Evolutionary conservation across 2,113 vertebrate genomes (phyloP), one percentile per base, ranked within the genome.

Genomic region (Leptobrachium leishanense): DNA sequence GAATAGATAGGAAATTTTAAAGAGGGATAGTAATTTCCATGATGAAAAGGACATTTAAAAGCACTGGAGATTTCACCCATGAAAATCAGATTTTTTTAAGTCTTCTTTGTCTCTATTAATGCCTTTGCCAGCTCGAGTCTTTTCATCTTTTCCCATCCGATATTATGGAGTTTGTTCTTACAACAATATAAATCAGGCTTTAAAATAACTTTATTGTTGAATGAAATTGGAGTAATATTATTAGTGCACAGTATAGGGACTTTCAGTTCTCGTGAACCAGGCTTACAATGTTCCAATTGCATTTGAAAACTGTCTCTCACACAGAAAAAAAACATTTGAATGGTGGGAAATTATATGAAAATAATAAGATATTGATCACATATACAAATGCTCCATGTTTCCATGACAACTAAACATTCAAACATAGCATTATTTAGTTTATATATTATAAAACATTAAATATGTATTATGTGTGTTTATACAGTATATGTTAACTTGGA

Each of bases 61-160:
- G 77, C 77, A 67, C 69, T 73, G 44, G 70, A 72, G 69, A 67
- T 67, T 79, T 73, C 40, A 66, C 9, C 70, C 69, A 72, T 66
- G 69, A 65, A 79, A 78, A 78, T 63, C 62, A 42, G 46, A 66
- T 66, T 54, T 79, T 72, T 50, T 73, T 46, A 73, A 79, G 46
- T 54, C 67, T 78, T 73, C 46, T 73, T 72, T 73, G 77, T 73
- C 77, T 79, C 68, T 79, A 73, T 67, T 73, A 79, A 73, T 79
- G 77, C 54, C 70, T 79, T 72, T 31, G 41, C 69, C 40, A 57
- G 62, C 70, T 79, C 11, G 73, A 73, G 66, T 70, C 77, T 66
- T 79, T 79, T 73, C 77, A 79, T 79, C 77, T 73, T 67, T 73
- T 73, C 50, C 77, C 77, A 73, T 43, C n/a, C 46, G n/a, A 79